Evolutionary conservation across 2,888 invertebrate genomes (phyloP).

Genomic region (Hydraecia micacea): DNA sequence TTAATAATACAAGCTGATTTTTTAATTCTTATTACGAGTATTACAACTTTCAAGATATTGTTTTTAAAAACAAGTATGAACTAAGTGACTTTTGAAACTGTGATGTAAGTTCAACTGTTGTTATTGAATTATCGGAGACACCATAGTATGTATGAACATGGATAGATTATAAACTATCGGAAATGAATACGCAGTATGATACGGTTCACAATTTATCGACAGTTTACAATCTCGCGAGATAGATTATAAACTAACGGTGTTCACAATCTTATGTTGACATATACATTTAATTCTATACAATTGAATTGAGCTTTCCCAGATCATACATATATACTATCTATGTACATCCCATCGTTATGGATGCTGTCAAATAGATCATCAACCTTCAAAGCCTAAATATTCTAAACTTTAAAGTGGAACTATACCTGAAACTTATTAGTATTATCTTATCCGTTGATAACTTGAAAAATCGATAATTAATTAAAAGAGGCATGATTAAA

Average conservation of each 20-base stretch:
- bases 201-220: background rate
- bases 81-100: slow-evolving; percentile 15
- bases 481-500: slow-evolving; percentile 6
- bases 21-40: slow-evolving; percentile 39
- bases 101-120: slow-evolving; percentile 18
- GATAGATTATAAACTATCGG: background rate
- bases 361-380: background rate
- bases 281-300: background rate
- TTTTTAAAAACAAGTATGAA: slow-evolving; percentile 16
- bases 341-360: too few species aligned
- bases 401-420: background rate
- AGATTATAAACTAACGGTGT: background rate
- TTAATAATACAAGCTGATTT: slow-evolving; percentile 51
- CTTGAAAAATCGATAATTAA: slow-evolving; percentile 11
- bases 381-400: background rate
- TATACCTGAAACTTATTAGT: background rate
- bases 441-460: background rate
- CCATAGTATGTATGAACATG: background rate
- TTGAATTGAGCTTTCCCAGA: background rate
- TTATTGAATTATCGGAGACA: background rate
- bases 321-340: background rate
- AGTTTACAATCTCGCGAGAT: background rate
- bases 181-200: background rate
- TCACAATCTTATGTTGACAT: background rate
- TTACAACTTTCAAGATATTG: slow-evolving; percentile 38